phyloP scores from a whole-genome alignment of 2,888 invertebrate species.

The Brachylomia viminalis region DNA sequence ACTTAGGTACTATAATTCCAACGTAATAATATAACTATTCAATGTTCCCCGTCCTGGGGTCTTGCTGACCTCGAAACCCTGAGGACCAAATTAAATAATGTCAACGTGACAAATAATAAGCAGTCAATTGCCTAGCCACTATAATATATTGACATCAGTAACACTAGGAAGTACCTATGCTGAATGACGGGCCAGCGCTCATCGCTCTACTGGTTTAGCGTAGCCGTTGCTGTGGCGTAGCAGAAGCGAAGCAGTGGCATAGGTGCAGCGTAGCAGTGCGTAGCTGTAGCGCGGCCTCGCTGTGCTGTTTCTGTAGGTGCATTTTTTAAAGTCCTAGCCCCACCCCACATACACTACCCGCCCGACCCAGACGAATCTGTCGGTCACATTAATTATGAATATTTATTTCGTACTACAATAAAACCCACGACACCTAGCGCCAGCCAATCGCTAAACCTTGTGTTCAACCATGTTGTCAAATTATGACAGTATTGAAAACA shows the following conservation, averaged over 20 bases:
- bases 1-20: too few relatives aligned
- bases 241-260: neutral
- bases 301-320: neutral
- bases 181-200: neutral
- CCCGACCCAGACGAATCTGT: neutral
- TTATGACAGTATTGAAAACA: neutral
- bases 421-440: neutral
- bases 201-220: neutral
- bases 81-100: neutral
- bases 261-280: neutral
- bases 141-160: neutral
- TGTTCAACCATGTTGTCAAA: neutral
- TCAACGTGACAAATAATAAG: too few relatives aligned
- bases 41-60: neutral
- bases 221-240: neutral
- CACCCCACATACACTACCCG: neutral
- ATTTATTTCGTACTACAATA: neutral
- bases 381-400: neutral
- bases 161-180: neutral
- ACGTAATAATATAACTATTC: too few relatives aligned
- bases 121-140: neutral
- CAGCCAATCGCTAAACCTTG: neutral
- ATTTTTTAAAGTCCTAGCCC: neutral
- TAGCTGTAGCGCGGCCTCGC: neutral
- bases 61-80: neutral